Evolutionary conservation across 2,113 vertebrate species (phyloP), one percentile per base, ranked within the genome.

Genomic region (Eleginops maclovinus): DNA sequence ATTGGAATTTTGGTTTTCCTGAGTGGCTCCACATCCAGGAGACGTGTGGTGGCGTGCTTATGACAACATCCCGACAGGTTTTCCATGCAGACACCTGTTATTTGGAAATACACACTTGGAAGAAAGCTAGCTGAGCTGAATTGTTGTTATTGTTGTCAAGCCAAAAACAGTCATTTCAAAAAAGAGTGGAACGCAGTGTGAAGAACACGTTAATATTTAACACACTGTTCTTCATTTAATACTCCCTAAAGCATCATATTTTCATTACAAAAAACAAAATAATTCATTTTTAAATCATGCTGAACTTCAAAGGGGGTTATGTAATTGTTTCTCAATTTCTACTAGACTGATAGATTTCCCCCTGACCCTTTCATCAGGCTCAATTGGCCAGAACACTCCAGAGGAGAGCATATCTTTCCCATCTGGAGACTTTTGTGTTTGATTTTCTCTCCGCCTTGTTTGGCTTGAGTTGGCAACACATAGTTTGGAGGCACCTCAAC

Each of bases 1-100:
- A 84, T n/a, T 40, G 84, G 84, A 81, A 84, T 87, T n/a, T 63
- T 64, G 10, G 14, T 65, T 75, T 84, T 80, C 72, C 63, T 16
- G 28, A 59, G 69, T 14, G 60, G 9, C 58, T 85, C 51, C 47
- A 40, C 2, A 19, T 72, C 71, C 66, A 55, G 24, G 63, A 62
- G 72, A 46, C 83, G 4, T 88, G 90, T 77, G 70, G 36, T 22
- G 64, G 69, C 88, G 47, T 77, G 88, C 60, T 86, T 4, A 14
- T 72, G 66, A 60, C 70, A 84, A 82, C 77, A 77, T 51, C 63
- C 68, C 11, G 70, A 64, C 77, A n/a, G n/a, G n/a, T 58, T 61
- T 70, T 22, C 73, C 22, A 4, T 13, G n/a, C 50, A 50, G 50
- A 21, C n/a, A n/a, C 75, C 72, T 85, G 6, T 86, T 63, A 84